Base-by-base conservation (phyloP, 2,888 invertebrate genomes). In the Nemotelus pantherinus region DNA sequence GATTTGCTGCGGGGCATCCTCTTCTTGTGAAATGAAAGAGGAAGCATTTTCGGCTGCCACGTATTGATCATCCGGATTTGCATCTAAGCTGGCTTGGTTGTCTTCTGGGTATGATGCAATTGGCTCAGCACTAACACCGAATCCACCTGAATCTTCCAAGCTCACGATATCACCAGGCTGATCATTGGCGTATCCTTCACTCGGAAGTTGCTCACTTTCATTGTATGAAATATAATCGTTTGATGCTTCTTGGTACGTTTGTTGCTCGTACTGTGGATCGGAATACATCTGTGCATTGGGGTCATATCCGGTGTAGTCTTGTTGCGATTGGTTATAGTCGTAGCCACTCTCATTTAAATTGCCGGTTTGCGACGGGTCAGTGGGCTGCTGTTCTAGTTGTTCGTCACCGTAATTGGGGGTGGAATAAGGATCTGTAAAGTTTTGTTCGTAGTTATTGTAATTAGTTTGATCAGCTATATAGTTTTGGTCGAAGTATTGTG, bases 371-470 rank as follows among this genome's bases (percentile, higher is more conserved):
- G 44, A 6, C 77, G 80, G 80, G 77, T 85, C 85, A 55, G 85
- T 83, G 5, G n/a, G 7, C 9, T 84, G 79, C 81, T 86, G 86
- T 50, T 84, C 85, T 80, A 85, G 86, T 78, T 84, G 84, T 77
- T 87, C 3, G 5, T 67, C 47, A 7, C 43, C 41, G 10, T 55
- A 71, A 48, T 60, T 86, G 41, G 85, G 80, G 76, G 78, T 79
- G 71, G 85, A 85, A 60, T 85, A 84, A 3, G 83, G 77, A 2
- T 83, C 82, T 79, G 85, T 85, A 79, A 86, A 87, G 79, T 85
- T 84, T 71, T 83, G 82, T 70, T 67, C 67, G 2, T 48, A 9
- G 39, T 63, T 68, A 45, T 77, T 53, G 9, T 68, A 44, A 43
- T 75, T 67, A 3, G 25, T 77, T 44, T 79, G 78, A 44, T 67